These are phyloP conservation scores for Druon quercuslanigerum DNA, from an alignment of 1,140 invertebrate genomes.

Conservation along the genomic window DNA sequence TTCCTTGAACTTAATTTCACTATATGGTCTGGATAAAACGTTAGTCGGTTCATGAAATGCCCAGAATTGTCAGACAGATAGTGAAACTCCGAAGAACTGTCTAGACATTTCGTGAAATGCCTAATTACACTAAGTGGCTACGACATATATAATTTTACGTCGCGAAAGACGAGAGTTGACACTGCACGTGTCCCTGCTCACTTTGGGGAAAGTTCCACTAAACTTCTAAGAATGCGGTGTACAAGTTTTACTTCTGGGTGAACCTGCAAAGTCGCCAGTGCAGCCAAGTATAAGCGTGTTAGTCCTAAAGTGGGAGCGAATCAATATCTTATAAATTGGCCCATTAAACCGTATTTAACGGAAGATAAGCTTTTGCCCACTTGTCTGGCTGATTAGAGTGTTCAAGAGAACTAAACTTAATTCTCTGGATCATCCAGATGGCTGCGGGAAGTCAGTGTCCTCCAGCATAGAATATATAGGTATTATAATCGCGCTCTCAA, in stretches of 20 bases:
- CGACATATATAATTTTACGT: too few relatives aligned
- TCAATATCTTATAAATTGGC: constrained; percentile 46
- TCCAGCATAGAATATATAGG: background rate
- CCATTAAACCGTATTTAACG: constrained; percentile 37
- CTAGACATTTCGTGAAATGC: too few relatives aligned
- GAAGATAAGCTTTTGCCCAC: constrained; percentile 28
- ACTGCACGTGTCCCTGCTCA: too few relatives aligned
- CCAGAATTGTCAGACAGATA: too few relatives aligned
- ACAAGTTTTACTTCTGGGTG: background rate
- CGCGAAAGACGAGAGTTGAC: too few relatives aligned
- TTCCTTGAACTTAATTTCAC: too few relatives aligned
- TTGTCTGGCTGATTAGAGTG: constrained; percentile 27
- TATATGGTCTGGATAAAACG: too few relatives aligned
- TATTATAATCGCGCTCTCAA: background rate
- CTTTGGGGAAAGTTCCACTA: too few relatives aligned
- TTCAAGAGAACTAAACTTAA: constrained; percentile 13
- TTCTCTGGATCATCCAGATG: constrained; percentile 29
- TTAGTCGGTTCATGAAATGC: too few relatives aligned
- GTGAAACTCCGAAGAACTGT: too few relatives aligned
- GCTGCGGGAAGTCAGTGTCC: constrained; percentile 21
- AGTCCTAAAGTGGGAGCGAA: constrained; percentile 28
- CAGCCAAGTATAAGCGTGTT: constrained; percentile 10
- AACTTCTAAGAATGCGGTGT: too few relatives aligned
- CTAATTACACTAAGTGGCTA: too few relatives aligned
- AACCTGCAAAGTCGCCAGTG: constrained; percentile 25